Percentiles rank a stretch among this genome's conserved stretches.
phyloP scores from a whole-genome alignment of 1,140 invertebrate genomes.

The Bombus confusus region DNA sequence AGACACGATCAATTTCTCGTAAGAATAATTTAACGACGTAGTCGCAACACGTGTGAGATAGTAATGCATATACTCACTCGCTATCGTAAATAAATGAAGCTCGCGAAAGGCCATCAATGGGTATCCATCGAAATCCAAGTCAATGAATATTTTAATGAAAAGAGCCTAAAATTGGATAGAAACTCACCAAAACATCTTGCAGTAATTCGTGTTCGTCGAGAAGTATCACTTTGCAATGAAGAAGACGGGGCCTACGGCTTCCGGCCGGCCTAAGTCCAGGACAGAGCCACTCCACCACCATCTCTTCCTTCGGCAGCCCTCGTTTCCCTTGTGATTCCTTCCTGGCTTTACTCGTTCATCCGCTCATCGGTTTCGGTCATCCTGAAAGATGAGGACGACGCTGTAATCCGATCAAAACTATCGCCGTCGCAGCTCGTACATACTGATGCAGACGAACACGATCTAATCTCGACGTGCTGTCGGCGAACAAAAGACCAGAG shows the following conservation, averaged over 20 bases:
- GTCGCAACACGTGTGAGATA: neutral
- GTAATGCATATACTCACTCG: neutral
- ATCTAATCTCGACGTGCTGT: neutral
- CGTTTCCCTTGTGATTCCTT: slow-evolving; percentile 51
- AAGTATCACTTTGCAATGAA: slow-evolving; percentile 85
- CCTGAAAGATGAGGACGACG: slow-evolving; percentile 62
- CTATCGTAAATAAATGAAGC: neutral
- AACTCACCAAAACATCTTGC: slow-evolving; percentile 85
- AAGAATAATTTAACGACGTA: neutral
- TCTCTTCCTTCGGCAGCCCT: slow-evolving; percentile 63
- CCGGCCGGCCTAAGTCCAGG: slow-evolving; percentile 81
- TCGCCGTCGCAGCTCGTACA: slow-evolving; percentile 5
- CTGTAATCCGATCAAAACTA: slow-evolving; percentile 50
- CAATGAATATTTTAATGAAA: neutral
- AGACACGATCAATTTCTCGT: slow-evolving; percentile 6
- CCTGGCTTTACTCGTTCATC: slow-evolving; percentile 56
- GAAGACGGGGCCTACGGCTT: slow-evolving; percentile 84
- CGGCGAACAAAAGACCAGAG: neutral
- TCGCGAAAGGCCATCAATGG: neutral
- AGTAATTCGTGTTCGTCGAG: slow-evolving; percentile 86
- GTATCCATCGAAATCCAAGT: no score
- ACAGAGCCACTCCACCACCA: slow-evolving; percentile 82
- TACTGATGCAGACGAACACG: slow-evolving; percentile 14
- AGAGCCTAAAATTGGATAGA: neutral
- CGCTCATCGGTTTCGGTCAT: slow-evolving; percentile 64